Evolutionary conservation across 2,797 vertebrate species (phyloP).

Genomic region (Macroramphosus scolopax): DNA sequence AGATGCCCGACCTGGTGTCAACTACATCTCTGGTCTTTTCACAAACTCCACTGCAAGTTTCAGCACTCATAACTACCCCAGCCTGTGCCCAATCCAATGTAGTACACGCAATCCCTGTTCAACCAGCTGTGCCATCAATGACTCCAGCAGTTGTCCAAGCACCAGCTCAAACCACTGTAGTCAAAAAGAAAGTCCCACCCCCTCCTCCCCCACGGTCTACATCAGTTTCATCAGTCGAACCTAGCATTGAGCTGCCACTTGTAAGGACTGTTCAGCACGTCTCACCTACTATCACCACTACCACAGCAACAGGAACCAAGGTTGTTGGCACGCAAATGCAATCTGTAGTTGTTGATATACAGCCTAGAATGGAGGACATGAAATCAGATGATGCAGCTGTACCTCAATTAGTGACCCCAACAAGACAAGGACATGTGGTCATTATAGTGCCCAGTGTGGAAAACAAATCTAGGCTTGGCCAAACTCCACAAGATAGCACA

Average conservation of each 20-base stretch:
- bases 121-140: slow-evolving; percentile 39
- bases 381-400: slow-evolving; percentile 41
- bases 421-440: slow-evolving; percentile 71
- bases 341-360: slow-evolving; percentile 73
- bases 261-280: slow-evolving; percentile 52
- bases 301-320: slow-evolving; percentile 35
- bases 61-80: slow-evolving; percentile 42
- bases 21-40: slow-evolving; percentile 57
- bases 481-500: slow-evolving; percentile 57
- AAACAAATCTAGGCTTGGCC: slow-evolving; percentile 51
- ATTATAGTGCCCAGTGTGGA: slow-evolving; percentile 79
- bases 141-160: slow-evolving; percentile 34
- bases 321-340: slow-evolving; percentile 58
- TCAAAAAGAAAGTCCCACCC: slow-evolving; percentile 73
- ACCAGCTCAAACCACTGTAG: slow-evolving; percentile 37
- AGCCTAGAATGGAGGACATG: slow-evolving; percentile 64
- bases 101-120: slow-evolving; percentile 54
- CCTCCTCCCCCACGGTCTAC: slow-evolving; percentile 70
- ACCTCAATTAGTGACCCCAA: slow-evolving; percentile 68
- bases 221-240: slow-evolving; percentile 65
- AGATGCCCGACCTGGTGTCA: slow-evolving; percentile 74
- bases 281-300: slow-evolving; percentile 42
- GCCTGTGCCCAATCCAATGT: slow-evolving; percentile 53
- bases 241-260: slow-evolving; percentile 35
- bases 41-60: slow-evolving; percentile 51